Evolutionary conservation across 2,113 vertebrate species (phyloP), one percentile per base, ranked within the genome.

Genomic region (Pelecanoides urinatrix): DNA sequence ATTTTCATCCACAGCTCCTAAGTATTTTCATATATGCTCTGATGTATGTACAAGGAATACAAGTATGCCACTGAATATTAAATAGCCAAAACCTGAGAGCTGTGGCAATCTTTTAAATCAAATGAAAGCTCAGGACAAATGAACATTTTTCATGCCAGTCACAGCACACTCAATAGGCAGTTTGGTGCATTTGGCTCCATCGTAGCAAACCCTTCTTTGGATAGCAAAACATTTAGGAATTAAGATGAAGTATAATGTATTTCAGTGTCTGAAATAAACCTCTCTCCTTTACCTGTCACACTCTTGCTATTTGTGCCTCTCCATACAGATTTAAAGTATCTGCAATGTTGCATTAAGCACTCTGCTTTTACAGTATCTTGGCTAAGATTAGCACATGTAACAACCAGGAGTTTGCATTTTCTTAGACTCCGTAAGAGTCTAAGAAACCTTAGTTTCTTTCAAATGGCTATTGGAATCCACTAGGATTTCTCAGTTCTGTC

Each of bases 101-200:
- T n/a, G 38, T 32, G 40, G 13, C 21, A 59, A 55, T 44, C 18
- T 88, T 42, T 73, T 32, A 30, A 49, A 79, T 4, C 32, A 66
- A 76, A 68, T 18, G 15, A 85, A 87, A 88, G 22, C 65, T 56
- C 27, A 71, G 55, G 20, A 63, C 20, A 88, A 52, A 11, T 25
- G 14, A 55, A 19, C 0, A 0, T 13, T 90, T 86, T 45, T 19
- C 32, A 12, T 34, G 17, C 13, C 40, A 77, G 32, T 58, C 32
- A 61, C 49, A 65, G 36, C 2, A n/a, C 14, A 68, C 25, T 62
- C 5, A 1, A 38, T 12, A 12, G 0, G 4, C 26, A 40, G 29
- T 2, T 78, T 42, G 36, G 34, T 9, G 2, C 5, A 4, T 67
- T 76, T 8, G 5, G 26, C 52, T 79, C 30, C 44, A 89, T 40